phyloP scores from a whole-genome alignment of 2,797 vertebrate genomes.

The Cuniculus paca region DNA sequence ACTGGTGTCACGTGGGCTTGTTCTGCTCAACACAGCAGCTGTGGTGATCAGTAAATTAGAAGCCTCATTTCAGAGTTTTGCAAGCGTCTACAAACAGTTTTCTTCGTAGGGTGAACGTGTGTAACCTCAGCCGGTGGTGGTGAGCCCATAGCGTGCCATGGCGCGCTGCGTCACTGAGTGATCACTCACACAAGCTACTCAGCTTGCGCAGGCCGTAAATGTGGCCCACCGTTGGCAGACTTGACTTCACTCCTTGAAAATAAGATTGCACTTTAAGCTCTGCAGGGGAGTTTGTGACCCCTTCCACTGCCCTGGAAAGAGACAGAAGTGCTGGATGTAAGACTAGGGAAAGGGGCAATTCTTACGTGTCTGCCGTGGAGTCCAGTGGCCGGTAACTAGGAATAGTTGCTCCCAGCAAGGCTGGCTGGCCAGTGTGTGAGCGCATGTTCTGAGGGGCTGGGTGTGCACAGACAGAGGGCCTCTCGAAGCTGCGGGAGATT shows the following conservation, averaged over 20 bases:
- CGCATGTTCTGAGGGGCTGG: neutral
- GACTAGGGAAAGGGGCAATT: neutral
- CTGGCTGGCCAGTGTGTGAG: neutral
- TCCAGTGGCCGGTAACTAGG: neutral
- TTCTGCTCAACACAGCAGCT: neutral
- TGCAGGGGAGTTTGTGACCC: neutral
- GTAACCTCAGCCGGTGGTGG: neutral
- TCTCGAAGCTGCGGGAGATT: neutral
- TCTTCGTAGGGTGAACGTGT: neutral
- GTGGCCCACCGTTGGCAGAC: too few relatives aligned
- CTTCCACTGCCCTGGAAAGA: neutral
- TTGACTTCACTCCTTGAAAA: neutral
- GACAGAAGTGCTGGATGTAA: neutral
- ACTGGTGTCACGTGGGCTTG: accelerated
- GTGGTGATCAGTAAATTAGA: neutral
- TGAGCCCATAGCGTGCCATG: neutral
- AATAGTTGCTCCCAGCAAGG: neutral
- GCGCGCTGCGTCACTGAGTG: too few relatives aligned
- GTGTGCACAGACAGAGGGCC: neutral
- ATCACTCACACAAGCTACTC: neutral
- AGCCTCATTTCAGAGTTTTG: neutral
- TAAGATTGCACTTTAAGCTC: too few relatives aligned
- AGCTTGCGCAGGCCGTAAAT: neutral
- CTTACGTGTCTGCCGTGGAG: neutral
- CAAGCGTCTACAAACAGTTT: neutral